A percentile compares a stretch with the other conserved stretches of the same genome.
These are phyloP conservation scores for Amblyopsis hoosieri DNA, from an alignment of 2,797 vertebrate genomes.

Conservation along the genomic window DNA sequence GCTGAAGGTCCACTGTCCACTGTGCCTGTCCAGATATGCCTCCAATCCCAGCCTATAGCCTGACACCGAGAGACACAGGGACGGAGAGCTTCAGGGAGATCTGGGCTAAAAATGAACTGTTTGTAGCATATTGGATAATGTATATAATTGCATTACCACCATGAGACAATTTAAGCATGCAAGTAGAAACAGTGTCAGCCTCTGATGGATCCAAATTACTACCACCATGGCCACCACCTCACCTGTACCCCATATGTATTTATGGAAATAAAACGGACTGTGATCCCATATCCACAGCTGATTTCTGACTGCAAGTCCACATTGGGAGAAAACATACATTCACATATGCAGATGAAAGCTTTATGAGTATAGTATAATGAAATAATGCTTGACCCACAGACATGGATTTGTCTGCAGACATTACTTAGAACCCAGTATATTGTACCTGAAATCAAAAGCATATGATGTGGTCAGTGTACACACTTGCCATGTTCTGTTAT, in stretches of 20 bases:
- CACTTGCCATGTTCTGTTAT: background rate
- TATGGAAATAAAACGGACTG: slow-evolving; percentile 84
- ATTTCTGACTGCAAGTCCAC: slow-evolving; percentile 76
- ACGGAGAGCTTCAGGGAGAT: slow-evolving; percentile 44
- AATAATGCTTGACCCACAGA: slow-evolving; percentile 85
- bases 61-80: slow-evolving; percentile 41
- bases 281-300: slow-evolving; percentile 72
- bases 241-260: slow-evolving; percentile 84
- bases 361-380: slow-evolving; percentile 77
- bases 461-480: slow-evolving; percentile 49
- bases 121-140: too few species aligned
- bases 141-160: slow-evolving; percentile 1
- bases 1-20: slow-evolving; percentile 57
- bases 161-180: slow-evolving; percentile 23
- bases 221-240: slow-evolving; percentile 51
- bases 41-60: slow-evolving; percentile 57
- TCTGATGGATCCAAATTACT: slow-evolving; percentile 36
- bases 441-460: slow-evolving; percentile 9
- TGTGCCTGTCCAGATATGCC: slow-evolving; percentile 52
- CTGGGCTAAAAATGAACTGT: background rate
- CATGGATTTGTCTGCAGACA: slow-evolving; percentile 79
- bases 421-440: slow-evolving; percentile 64
- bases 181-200: slow-evolving; percentile 46
- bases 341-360: slow-evolving; percentile 73
- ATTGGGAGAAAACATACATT: slow-evolving; percentile 79